Percentiles rank a stretch among this genome's conserved stretches.
Conservation (phyloP, 2,797 vertebrate species). For the Eurystomus glaucurus region DNA sequence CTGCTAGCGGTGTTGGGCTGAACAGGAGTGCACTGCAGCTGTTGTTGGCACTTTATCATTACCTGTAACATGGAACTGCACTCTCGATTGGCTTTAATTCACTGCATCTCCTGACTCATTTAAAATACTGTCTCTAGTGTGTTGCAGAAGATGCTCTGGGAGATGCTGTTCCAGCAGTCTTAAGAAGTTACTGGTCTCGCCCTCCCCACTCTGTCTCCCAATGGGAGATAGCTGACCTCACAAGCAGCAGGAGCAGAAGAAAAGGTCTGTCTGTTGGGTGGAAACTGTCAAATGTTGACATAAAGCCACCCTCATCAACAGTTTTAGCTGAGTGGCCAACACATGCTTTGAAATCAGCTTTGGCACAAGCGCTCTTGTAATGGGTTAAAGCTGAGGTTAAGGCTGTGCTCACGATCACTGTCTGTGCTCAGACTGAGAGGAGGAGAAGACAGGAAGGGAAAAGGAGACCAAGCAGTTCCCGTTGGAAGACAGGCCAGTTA, state of each 20-base stretch:
- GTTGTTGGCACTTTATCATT: neutral
- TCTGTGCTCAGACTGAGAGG: neutral
- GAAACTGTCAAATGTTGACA: neutral
- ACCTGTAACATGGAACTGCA: neutral
- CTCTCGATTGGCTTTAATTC: neutral
- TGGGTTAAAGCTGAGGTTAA: neutral
- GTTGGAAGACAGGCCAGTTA: neutral
- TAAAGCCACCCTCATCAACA: neutral
- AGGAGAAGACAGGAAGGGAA: neutral
- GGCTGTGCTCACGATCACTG: accelerated
- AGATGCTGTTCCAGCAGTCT: neutral
- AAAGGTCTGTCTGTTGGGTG: neutral
- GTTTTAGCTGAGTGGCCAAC: neutral
- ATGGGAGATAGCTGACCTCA: neutral
- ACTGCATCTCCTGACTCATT: neutral
- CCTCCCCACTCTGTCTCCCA: neutral
- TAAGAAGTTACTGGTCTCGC: neutral
- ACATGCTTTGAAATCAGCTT: neutral
- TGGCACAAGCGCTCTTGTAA: neutral
- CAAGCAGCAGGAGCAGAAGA: neutral
- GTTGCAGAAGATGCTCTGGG: neutral
- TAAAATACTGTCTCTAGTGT: accelerated
- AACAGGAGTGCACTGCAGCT: neutral
- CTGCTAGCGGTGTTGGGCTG: neutral
- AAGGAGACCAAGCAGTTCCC: neutral